Conservation (phyloP, 2,888 invertebrate species). For the Cheilosia urbana region DNA sequence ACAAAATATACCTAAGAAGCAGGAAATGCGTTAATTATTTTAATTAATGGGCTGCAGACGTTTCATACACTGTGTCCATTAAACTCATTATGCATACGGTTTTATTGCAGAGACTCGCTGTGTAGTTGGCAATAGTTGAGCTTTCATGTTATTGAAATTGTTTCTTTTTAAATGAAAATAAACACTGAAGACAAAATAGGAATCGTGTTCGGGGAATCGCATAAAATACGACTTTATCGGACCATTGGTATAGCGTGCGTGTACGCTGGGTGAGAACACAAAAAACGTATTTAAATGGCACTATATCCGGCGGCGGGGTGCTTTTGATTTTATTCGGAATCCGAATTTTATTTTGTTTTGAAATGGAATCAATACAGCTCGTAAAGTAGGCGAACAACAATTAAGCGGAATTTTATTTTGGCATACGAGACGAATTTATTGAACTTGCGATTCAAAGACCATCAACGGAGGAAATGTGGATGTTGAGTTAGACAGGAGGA, state of each 20-base stretch:
- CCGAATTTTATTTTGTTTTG: neutral
- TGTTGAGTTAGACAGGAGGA: too few relatives aligned
- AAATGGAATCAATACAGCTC: conserved; percentile 5
- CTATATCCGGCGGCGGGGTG: neutral
- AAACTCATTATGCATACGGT: conserved; percentile 15
- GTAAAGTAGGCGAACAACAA: conserved; percentile 11
- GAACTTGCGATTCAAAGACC: neutral
- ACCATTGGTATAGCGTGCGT: neutral
- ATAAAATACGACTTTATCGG: neutral
- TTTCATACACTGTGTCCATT: conserved; percentile 3
- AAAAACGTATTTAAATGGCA: neutral
- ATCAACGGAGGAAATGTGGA: neutral
- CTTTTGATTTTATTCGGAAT: neutral
- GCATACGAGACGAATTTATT: neutral
- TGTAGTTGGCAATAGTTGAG: neutral
- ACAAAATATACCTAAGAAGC: neutral
- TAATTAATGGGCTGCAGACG: neutral
- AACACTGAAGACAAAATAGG: neutral
- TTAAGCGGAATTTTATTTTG: conserved; percentile 2
- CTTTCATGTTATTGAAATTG: conserved; percentile 3
- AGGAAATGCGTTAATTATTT: neutral
- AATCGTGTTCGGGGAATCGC: neutral
- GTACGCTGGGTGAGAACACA: neutral
- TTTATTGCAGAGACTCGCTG: conserved; percentile 5
- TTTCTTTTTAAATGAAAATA: conserved; percentile 6